phyloP scores from a whole-genome alignment of 2,888 invertebrate genomes.

The Gortyna flavago region DNA sequence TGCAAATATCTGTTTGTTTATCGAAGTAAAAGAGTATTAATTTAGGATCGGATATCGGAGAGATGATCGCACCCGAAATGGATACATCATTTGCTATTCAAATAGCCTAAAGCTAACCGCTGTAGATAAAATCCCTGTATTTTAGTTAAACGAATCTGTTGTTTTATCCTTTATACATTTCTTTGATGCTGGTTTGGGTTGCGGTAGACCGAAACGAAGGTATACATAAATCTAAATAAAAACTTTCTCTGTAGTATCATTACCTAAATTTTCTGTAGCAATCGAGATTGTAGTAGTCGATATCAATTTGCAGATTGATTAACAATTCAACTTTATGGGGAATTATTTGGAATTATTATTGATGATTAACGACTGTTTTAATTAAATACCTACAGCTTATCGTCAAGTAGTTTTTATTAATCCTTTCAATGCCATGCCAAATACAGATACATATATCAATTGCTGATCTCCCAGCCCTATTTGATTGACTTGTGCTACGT shows the following conservation, averaged over 20 bases:
- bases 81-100: constrained; percentile 88
- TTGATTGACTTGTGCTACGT: constrained; percentile 60
- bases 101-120: constrained; percentile 80
- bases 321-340: background rate
- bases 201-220: background rate
- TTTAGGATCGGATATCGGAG: constrained; percentile 82
- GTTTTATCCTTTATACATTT: constrained; percentile 55
- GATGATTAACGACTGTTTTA: background rate
- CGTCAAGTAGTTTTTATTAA: background rate
- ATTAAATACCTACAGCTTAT: background rate
- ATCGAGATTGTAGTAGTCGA: too few species aligned
- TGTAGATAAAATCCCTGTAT: constrained; percentile 65
- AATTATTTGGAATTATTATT: background rate
- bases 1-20: constrained; percentile 89
- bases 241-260: background rate
- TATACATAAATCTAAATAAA: background rate
- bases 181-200: constrained; percentile 8
- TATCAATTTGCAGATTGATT: background rate
- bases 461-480: constrained; percentile 2
- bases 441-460: constrained; percentile 28
- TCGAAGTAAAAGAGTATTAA: constrained; percentile 84
- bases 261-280: background rate
- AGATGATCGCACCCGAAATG: constrained; percentile 82
- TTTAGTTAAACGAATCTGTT: constrained; percentile 54
- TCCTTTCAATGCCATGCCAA: constrained; percentile 2